Conservation (phyloP, 2,888 invertebrate species). For the Catocala sponsa region DNA sequence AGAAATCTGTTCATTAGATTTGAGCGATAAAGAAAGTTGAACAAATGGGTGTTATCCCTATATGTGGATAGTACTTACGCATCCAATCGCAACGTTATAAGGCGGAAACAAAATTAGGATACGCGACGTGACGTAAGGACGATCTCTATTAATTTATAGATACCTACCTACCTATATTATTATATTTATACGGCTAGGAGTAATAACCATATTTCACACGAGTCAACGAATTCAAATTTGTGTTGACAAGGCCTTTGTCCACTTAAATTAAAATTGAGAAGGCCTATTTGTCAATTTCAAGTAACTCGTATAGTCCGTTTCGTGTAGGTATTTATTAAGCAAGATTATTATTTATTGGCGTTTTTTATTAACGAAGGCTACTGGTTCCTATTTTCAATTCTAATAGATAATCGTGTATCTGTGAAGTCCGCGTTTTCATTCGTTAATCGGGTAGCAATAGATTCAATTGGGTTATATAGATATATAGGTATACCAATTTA, state of each 20-base stretch:
- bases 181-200: too few species aligned
- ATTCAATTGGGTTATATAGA: too few species aligned
- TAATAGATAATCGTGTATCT: neutral
- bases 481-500: too few species aligned
- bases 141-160: neutral
- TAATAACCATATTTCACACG: constrained; percentile 18
- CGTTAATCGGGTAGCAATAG: too few species aligned
- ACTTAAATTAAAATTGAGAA: constrained; percentile 23
- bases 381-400: neutral
- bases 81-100: constrained; percentile 60
- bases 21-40: constrained; percentile 52
- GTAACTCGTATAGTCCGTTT: constrained; percentile 19
- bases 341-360: constrained; percentile 30
- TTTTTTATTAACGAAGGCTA: constrained; percentile 8
- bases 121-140: constrained; percentile 24
- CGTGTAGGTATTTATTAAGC: constrained; percentile 4
- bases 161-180: too few species aligned
- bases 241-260: constrained; percentile 33
- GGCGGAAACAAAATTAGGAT: constrained; percentile 33
- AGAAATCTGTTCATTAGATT: constrained; percentile 52
- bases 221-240: constrained; percentile 33
- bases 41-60: constrained; percentile 47
- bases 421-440: neutral
- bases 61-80: constrained; percentile 61
- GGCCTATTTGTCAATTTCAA: constrained; percentile 38